These are phyloP conservation scores for Hydrolagus colliei DNA, from an alignment of 2,797 vertebrate species.

Conservation along the genomic window DNA sequence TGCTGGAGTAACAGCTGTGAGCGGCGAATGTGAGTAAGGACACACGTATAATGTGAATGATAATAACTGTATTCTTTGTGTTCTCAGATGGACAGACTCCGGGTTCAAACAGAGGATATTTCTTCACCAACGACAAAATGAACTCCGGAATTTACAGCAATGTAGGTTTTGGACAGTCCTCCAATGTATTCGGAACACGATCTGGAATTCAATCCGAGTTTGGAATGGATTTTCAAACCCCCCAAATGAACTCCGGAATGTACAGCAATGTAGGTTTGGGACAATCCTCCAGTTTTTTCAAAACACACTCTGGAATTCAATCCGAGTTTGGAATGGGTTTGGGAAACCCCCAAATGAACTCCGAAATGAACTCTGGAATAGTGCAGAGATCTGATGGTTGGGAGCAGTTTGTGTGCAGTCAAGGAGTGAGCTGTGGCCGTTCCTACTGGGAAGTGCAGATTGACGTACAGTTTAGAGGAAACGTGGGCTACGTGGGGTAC, in stretches of 20 bases:
- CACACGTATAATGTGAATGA: too few relatives aligned
- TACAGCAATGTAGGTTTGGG: not conserved
- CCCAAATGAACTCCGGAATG: too few relatives aligned
- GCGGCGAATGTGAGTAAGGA: too few relatives aligned
- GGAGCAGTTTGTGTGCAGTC: constrained; percentile 81
- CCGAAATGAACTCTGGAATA: too few relatives aligned
- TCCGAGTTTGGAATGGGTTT: not conserved
- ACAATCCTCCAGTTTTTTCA: not conserved
- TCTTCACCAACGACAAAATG: not conserved
- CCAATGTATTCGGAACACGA: not conserved
- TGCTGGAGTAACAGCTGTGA: too few relatives aligned
- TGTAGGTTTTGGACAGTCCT: not conserved
- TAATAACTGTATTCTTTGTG: not conserved
- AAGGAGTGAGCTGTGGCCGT: constrained; percentile 63
- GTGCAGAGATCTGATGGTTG: constrained; percentile 65
- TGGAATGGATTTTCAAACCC: too few relatives aligned
- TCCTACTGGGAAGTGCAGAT: constrained; percentile 91
- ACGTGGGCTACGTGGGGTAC: too few relatives aligned
- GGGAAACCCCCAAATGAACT: too few relatives aligned
- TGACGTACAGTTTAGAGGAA: constrained; percentile 37
- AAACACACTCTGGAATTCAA: not conserved
- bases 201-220: not conserved
- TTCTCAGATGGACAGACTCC: constrained; percentile 24
- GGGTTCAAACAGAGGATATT: not conserved
- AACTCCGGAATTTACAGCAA: not conserved